Evolutionary conservation across 2,888 invertebrate species (phyloP), one percentile per base, ranked within the genome.

Genomic region (Blastobasis lacticolella): DNA sequence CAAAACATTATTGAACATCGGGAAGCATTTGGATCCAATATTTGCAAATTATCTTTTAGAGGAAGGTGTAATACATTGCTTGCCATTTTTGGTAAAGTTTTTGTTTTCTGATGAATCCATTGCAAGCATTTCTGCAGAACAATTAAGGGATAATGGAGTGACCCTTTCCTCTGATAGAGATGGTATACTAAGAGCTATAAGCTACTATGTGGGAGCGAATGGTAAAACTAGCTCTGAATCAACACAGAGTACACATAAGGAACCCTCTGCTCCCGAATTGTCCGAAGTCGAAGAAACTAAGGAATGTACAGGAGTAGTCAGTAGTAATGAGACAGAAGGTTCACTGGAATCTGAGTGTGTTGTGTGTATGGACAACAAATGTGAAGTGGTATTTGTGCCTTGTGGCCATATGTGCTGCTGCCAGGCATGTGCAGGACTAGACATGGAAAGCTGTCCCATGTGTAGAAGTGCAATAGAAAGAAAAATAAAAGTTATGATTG

Each of bases 331-430:
- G 53, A 67, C 70, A 54, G 79, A 78, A 49, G 69, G 63, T 49
- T 57, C 67, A 52, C 72, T 72, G 46, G 85, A 85, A 56, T 88
- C 91, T 6, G 96, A 96, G 82, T 96, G 96, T 87, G 94, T 95
- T 42, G 90, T 96, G 63, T 96, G 96, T 75, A 91, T 96, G 91
- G 95, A 95, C 78, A 81, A 86, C 60, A 89, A 88, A 75, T 80
- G 82, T 62, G 91, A 92, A 75, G 90, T 95, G 49, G 93, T 96
- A 67, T 95, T 95, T 87, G 90, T 96, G 63, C 94, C 95, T 51
- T 96, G 96, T 74, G 96, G 96, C 52, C 96, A 97, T 78, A 91
- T 95, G 71, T 96, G 96, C 72, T 94, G 93, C 72, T 97, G 96
- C 78, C 78, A 89, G 49, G 73, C 77, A 49, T 97, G 96, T 82